Evolutionary conservation across 2,113 vertebrate species (phyloP).

Genomic region (Python bivittatus): DNA sequence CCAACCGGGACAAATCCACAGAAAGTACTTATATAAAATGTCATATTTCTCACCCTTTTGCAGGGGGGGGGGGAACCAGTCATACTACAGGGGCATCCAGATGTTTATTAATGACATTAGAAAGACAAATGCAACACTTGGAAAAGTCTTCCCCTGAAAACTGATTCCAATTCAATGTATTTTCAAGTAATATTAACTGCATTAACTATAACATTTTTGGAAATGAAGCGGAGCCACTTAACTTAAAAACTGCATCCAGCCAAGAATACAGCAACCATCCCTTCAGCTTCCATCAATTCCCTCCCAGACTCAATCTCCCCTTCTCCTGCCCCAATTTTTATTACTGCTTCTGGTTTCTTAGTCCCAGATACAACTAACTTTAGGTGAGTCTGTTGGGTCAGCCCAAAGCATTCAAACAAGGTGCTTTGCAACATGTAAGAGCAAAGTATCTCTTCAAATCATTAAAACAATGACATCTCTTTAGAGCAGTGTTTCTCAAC

Average conservation of each 20-base stretch:
- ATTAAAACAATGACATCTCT: neutral
- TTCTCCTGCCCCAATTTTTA: neutral
- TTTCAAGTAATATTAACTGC: neutral
- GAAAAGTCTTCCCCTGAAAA: neutral
- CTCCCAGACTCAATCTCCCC: neutral
- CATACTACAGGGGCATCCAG: conserved; percentile 49
- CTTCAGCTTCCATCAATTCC: neutral
- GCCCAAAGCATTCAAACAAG: neutral
- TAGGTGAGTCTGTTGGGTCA: neutral
- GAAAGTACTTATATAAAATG: conserved; percentile 75
- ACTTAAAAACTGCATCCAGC: neutral
- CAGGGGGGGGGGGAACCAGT: conserved; percentile 19
- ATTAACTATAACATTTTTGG: neutral
- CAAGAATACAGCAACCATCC: neutral
- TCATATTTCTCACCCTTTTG: conserved; percentile 63
- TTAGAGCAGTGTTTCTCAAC: no score
- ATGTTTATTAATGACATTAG: conserved; percentile 53
- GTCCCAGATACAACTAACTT: neutral
- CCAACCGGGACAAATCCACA: conserved; percentile 69
- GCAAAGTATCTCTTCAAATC: neutral
- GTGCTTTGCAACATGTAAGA: neutral
- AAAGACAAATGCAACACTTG: neutral
- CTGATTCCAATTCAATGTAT: neutral
- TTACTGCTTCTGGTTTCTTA: neutral
- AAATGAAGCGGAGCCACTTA: neutral